phyloP scores from a whole-genome alignment of 1,140 invertebrate genomes.

The Cylas formicarius region DNA sequence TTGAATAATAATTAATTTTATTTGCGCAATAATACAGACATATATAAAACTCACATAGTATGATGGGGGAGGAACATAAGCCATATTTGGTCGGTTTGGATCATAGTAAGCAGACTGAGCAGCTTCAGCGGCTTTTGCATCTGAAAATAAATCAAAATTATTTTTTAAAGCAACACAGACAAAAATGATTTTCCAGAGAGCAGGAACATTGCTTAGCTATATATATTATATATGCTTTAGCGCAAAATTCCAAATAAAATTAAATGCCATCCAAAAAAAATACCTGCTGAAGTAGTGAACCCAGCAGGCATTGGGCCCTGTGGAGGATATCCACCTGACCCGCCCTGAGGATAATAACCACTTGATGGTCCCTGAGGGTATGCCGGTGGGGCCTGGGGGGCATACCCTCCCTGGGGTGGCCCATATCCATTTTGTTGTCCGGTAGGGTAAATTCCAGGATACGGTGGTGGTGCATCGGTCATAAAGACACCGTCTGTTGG shows the following conservation, averaged over 20 bases:
- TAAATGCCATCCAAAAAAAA: no score
- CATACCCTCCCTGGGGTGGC: conserved; percentile 18
- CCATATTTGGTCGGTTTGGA: conserved; percentile 20
- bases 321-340: conserved; percentile 32
- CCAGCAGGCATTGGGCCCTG: conserved; percentile 22
- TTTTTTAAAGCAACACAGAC: conserved; percentile 5
- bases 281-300: conserved; percentile 26
- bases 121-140: conserved; percentile 78
- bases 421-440: conserved; percentile 28
- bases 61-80: conserved; percentile 64
- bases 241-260: no score
- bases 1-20: no score
- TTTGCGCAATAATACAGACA: no score
- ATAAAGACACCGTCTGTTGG: conserved; percentile 82
- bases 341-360: conserved; percentile 8
- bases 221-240: no score
- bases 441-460: conserved; percentile 67
- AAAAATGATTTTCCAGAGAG: conserved; percentile 10
- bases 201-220: no score
- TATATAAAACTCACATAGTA: conserved; percentile 69
- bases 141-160: conserved; percentile 19
- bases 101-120: conserved; percentile 9
- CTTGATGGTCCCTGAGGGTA: conserved; percentile 9
- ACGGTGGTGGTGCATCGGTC: conserved; percentile 89
- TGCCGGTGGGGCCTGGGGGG: conserved; percentile 21